These are phyloP conservation scores for Apamea crenata DNA, from an alignment of 2,888 invertebrate species.

Conservation along the genomic window DNA sequence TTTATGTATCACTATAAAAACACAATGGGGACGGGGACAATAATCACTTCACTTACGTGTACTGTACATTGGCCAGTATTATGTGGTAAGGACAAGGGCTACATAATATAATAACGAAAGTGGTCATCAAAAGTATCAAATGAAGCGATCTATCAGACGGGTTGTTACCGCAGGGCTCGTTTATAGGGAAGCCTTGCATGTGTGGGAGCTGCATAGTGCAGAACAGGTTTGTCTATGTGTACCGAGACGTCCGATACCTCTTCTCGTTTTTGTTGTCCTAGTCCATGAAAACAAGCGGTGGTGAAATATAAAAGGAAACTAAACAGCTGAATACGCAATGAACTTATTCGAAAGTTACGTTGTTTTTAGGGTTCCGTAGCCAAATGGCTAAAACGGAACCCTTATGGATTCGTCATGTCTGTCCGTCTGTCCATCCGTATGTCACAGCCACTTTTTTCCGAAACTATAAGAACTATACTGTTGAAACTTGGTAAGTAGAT, in stretches of 20 bases:
- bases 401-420: no score
- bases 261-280: constrained; percentile 77
- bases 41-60: constrained; percentile 34
- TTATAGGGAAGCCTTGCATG: constrained; percentile 84
- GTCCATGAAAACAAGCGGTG: constrained; percentile 50
- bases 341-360: constrained; percentile 26
- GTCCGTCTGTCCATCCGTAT: no score
- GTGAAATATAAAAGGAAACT: constrained; percentile 41
- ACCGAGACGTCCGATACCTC: constrained; percentile 69
- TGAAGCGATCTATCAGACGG: constrained; percentile 86
- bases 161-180: constrained; percentile 83
- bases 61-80: constrained; percentile 57
- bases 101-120: constrained; percentile 73
- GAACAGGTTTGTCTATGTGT: constrained; percentile 86
- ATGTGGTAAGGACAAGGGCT: constrained; percentile 73
- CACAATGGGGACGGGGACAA: constrained; percentile 27
- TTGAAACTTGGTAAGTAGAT: no score
- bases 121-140: constrained; percentile 82
- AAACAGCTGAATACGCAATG: constrained; percentile 3
- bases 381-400: no score
- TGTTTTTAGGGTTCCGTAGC: no score
- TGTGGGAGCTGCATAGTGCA: constrained; percentile 84
- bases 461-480: no score
- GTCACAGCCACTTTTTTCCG: no score
- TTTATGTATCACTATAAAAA: constrained; percentile 45